Base-by-base conservation (phyloP, 1,140 invertebrate genomes). In the Conus betulinus region DNA sequence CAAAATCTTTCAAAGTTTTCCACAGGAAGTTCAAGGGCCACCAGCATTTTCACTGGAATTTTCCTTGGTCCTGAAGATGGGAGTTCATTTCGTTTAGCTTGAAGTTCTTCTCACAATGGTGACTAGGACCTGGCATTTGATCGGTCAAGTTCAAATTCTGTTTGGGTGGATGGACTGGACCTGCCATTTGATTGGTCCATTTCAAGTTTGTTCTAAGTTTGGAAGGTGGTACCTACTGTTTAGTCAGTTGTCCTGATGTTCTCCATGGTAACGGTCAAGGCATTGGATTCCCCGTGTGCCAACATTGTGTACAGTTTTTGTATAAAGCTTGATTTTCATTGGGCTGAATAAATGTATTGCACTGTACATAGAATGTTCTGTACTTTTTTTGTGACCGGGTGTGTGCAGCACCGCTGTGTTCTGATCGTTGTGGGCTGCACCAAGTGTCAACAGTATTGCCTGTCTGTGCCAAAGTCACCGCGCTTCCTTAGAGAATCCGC, bases 261-360 rank as follows among this genome's bases (percentile, higher is more conserved):
- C 78, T 79, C 81, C 82, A 13, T 52, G n/a, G 57, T 53, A 84
- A 27, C 51, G 53, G 85, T 87, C 74, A 39, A 25, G 71, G 71
- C 63, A 51, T 57, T 57, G 15, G 60, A 52, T 79, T 87, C 85
- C 85, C 71, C 23, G 10, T 57, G 85, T 87, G 85, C 85, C 85
- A 87, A 87, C 85, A 87, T 23, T 53, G 51, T 86, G 84, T 86
- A 86, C 84, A 86, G 57, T 86, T 76, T 85, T 76, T 85, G 84
- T 85, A 85, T 60, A 67, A 60, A 85, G 23, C 10, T 39, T n/a
- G n/a, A 85, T n/a, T 25, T 25, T 78, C 10, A 11, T 25, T 78
- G 8, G 23, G 11, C 1, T 78, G 27, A 3, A 78, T 23, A n/a
- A 10, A 8, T 79, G n/a, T 15, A 79, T 52, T 39, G 27, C 20